phyloP scores from a whole-genome alignment of 2,797 vertebrate genomes.

The Typhlichthys eigenmanni region DNA sequence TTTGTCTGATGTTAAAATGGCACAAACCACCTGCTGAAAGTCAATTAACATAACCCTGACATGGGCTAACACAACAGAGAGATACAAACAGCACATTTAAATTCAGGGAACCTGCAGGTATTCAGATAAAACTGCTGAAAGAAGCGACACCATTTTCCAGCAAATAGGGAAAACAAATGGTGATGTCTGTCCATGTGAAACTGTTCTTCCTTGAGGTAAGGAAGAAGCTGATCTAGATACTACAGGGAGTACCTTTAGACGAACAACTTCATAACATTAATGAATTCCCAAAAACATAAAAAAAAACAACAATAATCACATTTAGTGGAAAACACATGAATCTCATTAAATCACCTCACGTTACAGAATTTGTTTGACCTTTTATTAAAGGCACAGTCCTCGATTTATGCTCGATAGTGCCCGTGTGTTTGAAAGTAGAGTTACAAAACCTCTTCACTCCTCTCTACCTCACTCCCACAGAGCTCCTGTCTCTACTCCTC shows the following conservation, averaged over 20 bases:
- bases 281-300: conserved; percentile 35
- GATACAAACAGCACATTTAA: conserved; percentile 78
- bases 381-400: background rate
- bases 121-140: conserved; percentile 76
- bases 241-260: conserved; percentile 39
- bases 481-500: too few species aligned
- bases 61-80: conserved; percentile 67
- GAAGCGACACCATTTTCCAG: conserved; percentile 74
- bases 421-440: too few species aligned
- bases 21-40: conserved; percentile 77
- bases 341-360: too few species aligned
- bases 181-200: conserved; percentile 58
- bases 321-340: too few species aligned
- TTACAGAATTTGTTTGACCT: too few species aligned
- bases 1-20: conserved; percentile 58
- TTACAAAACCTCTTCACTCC: too few species aligned
- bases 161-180: conserved; percentile 75
- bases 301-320: background rate
- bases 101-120: conserved; percentile 77
- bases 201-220: conserved; percentile 36
- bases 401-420: too few species aligned
- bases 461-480: too few species aligned
- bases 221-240: conserved; percentile 52
- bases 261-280: conserved; percentile 30
- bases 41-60: conserved; percentile 82